These are phyloP conservation scores for Drosophila neotestacea DNA, from an alignment of 2,888 invertebrate species.

Conservation along the genomic window DNA sequence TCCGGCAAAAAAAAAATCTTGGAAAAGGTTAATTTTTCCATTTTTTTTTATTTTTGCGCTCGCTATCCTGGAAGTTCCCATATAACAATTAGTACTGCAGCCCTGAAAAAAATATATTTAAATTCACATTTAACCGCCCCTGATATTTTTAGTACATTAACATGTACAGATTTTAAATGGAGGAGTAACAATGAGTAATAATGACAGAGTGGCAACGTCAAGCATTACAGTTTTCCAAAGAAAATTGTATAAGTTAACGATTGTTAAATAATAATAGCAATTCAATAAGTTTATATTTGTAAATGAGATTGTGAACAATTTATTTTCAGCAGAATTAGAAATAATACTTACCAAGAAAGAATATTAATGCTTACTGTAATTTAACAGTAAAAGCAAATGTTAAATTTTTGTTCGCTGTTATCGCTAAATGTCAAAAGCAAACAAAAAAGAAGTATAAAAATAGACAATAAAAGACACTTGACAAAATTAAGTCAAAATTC, in stretches of 20 bases:
- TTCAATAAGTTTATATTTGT: background rate
- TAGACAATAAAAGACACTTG: slow-evolving; percentile 31
- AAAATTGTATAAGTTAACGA: background rate
- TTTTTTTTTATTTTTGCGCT: too few species aligned
- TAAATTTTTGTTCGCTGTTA: slow-evolving; percentile 5
- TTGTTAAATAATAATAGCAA: background rate
- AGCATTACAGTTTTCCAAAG: background rate
- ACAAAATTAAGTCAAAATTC: slow-evolving; percentile 57
- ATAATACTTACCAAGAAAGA: background rate
- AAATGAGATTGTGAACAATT: background rate
- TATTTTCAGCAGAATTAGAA: background rate
- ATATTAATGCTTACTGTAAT: background rate
- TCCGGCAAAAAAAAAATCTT: too few species aligned
- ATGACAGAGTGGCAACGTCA: background rate
- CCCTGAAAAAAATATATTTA: background rate
- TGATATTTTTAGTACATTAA: background rate
- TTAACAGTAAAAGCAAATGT: slow-evolving; percentile 11
- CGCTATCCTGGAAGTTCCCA: too few species aligned
- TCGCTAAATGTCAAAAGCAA: slow-evolving; percentile 16
- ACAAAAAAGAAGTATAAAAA: slow-evolving; percentile 22
- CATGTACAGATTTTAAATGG: background rate
- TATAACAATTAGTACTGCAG: background rate
- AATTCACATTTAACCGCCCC: slow-evolving; percentile 1
- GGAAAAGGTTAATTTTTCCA: too few species aligned
- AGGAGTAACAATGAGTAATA: background rate